These are phyloP conservation scores for Todiramphus chloris DNA, from an alignment of 2,113 vertebrate species.

Conservation along the genomic window DNA sequence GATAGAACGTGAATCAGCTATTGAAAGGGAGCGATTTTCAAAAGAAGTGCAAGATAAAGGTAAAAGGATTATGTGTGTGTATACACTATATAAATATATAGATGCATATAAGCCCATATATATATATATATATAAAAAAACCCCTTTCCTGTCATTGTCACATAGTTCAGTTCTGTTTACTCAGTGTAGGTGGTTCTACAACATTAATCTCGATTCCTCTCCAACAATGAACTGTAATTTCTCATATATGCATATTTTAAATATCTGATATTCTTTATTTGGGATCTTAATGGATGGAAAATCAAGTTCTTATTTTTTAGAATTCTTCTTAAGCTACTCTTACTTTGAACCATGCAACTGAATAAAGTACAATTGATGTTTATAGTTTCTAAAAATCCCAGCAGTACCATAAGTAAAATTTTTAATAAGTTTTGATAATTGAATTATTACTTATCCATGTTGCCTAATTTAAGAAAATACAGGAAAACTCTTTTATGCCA, in stretches of 20 bases:
- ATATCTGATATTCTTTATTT: neutral
- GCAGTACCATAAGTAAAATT: neutral
- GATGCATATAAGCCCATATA: constrained; percentile 3
- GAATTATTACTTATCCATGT: neutral
- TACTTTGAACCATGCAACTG: neutral
- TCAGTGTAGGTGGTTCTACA: neutral
- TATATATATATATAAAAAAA: neutral
- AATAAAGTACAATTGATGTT: neutral
- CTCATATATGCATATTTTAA: neutral
- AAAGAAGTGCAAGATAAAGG: constrained; percentile 99
- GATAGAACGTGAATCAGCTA: constrained; percentile 96
- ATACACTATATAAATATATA: constrained; percentile 6
- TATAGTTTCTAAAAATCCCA: neutral
- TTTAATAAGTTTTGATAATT: neutral
- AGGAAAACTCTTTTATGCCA: neutral
- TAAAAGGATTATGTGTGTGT: constrained; percentile 70
- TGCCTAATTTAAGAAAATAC: neutral
- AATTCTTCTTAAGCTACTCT: neutral
- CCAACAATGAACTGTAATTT: neutral
- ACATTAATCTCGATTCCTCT: constrained; percentile 4
- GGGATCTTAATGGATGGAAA: neutral
- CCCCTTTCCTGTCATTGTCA: neutral
- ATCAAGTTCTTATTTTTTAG: neutral
- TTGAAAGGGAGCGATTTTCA: constrained; percentile 95
- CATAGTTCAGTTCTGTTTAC: constrained; percentile 3